A percentile compares a stretch with the other conserved stretches of the same genome.
Conservation (phyloP, 2,113 vertebrate genomes). For the Pleuronectes platessa region DNA sequence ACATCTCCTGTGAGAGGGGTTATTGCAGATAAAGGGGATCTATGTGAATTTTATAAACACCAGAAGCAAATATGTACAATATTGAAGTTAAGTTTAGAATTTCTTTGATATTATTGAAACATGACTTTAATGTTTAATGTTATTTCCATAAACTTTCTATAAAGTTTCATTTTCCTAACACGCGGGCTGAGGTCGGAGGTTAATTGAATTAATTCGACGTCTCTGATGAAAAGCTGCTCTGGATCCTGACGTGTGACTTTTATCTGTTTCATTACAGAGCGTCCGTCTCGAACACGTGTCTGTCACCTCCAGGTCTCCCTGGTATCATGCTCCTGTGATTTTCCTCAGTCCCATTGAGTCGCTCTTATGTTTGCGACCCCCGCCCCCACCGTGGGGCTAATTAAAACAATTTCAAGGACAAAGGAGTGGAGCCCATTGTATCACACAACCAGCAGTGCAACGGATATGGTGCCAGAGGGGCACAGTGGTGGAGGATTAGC, state of each 20-base stretch:
- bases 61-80: too few species aligned
- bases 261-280: not conserved
- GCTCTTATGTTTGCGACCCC: conserved; percentile 48
- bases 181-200: not conserved
- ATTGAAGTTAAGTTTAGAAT: too few species aligned
- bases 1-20: too few species aligned
- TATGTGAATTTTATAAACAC: too few species aligned
- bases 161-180: too few species aligned
- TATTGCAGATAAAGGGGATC: too few species aligned
- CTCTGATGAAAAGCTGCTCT: not conserved
- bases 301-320: conserved; percentile 24
- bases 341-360: conserved; percentile 53
- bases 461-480: conserved; percentile 84
- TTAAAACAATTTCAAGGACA: conserved; percentile 96
- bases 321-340: conserved; percentile 59
- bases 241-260: not conserved
- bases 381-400: conserved; percentile 87
- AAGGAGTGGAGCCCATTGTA: conserved; percentile 86
- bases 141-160: too few species aligned
- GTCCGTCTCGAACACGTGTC: not conserved
- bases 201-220: not conserved
- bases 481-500: conserved; percentile 79
- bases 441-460: conserved; percentile 85
- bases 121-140: too few species aligned
- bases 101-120: too few species aligned